A percentile compares a stretch with the other conserved stretches of the same genome.
phyloP scores from a whole-genome alignment of 2,888 invertebrate species.

The Sinotaia quadrata region DNA sequence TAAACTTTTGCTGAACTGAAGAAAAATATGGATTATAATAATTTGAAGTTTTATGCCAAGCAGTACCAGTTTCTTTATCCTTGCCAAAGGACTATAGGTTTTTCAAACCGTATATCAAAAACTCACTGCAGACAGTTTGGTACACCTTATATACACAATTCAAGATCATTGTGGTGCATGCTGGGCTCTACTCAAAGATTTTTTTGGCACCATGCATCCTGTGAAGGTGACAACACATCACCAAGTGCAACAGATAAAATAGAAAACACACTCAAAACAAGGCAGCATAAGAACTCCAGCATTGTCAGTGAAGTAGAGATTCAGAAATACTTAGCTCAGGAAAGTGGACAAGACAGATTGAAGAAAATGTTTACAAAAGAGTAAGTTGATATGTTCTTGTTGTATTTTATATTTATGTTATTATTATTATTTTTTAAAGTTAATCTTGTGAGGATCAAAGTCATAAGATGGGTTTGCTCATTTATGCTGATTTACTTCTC shows the following conservation, averaged over 20 bases:
- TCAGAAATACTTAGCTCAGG: constrained; percentile 19
- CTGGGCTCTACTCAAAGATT: no score
- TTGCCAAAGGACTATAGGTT: neutral
- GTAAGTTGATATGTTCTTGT: neutral
- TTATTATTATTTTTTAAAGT: neutral
- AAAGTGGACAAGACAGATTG: constrained; percentile 17
- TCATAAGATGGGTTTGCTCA: neutral
- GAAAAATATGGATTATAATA: constrained; percentile 2
- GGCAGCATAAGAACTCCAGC: neutral
- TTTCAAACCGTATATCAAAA: neutral
- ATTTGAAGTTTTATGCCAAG: constrained; percentile 4
- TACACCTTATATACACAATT: no score
- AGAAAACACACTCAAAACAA: constrained; percentile 5
- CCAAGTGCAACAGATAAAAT: constrained; percentile 16
- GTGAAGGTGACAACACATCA: neutral
- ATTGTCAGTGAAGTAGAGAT: constrained; percentile 22
- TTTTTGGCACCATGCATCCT: constrained; percentile 1
- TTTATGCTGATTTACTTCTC: no score
- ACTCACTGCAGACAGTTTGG: constrained; percentile 19
- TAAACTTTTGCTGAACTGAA: no score
- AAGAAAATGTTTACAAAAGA: constrained; percentile 18
- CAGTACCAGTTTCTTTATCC: constrained; percentile 21
- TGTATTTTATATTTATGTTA: neutral
- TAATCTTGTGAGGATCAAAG: neutral
- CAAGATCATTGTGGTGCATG: no score